Percentiles rank a stretch among this genome's conserved stretches.
Conservation (phyloP, 2,797 vertebrate genomes). For the Ptychadena robeensis region DNA sequence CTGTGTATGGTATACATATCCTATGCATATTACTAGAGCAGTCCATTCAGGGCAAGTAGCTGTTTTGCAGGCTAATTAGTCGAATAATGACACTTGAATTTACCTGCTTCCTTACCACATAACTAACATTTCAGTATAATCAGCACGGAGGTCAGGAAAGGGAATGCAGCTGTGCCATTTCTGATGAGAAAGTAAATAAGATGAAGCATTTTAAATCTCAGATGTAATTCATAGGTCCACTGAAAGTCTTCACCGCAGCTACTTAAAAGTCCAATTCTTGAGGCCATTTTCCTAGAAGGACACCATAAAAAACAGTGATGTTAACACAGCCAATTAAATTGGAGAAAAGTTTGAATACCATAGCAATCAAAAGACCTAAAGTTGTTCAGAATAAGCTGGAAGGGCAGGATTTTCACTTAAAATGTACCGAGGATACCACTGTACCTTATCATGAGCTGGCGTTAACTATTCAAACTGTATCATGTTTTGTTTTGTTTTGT, state of each 20-base stretch:
- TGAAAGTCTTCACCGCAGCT: slow-evolving; percentile 50
- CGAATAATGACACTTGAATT: slow-evolving; percentile 54
- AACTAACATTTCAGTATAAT: slow-evolving; percentile 58
- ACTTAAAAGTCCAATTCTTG: slow-evolving; percentile 54
- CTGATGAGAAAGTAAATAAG: slow-evolving; percentile 57
- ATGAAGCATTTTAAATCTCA: slow-evolving; percentile 54
- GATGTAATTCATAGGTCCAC: slow-evolving; percentile 50
- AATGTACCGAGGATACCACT: neutral
- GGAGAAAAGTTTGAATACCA: slow-evolving; percentile 30
- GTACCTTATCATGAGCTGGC: neutral
- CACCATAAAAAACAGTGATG: slow-evolving; percentile 37
- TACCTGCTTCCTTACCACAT: slow-evolving; percentile 53
- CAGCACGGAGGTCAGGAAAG: slow-evolving; percentile 51
- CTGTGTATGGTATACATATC: slow-evolving; percentile 34
- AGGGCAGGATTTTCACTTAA: slow-evolving; percentile 10
- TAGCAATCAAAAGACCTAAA: slow-evolving; percentile 15
- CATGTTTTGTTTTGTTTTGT: too few relatives aligned
- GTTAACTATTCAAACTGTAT: neutral
- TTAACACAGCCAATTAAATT: slow-evolving; percentile 46
- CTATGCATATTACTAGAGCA: slow-evolving; percentile 54
- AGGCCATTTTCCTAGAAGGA: slow-evolving; percentile 50
- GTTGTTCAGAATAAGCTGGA: slow-evolving; percentile 3
- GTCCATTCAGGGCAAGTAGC: slow-evolving; percentile 56
- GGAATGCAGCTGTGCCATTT: slow-evolving; percentile 51
- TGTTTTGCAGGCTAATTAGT: slow-evolving; percentile 60